A percentile compares a stretch with the other conserved stretches of the same genome.
Evolutionary conservation across 2,888 invertebrate genomes (phyloP).

Genomic region (Ptilodon capucinus): DNA sequence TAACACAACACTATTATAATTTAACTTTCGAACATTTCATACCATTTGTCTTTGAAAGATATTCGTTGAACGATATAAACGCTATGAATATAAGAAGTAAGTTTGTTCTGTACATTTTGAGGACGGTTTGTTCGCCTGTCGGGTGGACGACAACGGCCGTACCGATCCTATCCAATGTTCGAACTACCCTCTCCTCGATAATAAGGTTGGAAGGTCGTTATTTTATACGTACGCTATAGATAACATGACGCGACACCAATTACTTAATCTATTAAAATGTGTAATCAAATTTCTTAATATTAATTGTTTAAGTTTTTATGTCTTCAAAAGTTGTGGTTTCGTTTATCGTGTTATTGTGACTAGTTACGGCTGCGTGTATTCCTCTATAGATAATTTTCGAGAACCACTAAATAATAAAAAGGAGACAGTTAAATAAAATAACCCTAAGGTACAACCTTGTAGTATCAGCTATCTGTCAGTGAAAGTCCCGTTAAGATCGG

Average conservation of each 20-base stretch:
- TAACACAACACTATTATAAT: not conserved
- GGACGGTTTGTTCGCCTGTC: slow-evolving; percentile 10
- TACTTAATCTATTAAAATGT: slow-evolving; percentile 3
- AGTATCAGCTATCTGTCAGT: too few species aligned
- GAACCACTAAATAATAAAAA: too few species aligned
- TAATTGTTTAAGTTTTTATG: too few species aligned
- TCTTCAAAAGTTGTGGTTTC: too few species aligned
- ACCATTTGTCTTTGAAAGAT: slow-evolving; percentile 18
- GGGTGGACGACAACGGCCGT: slow-evolving; percentile 8
- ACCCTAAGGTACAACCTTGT: too few species aligned
- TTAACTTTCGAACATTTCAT: not conserved
- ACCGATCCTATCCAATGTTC: slow-evolving; percentile 1
- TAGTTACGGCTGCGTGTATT: too few species aligned
- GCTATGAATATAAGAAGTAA: slow-evolving; percentile 10
- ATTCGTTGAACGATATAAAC: slow-evolving; percentile 11
- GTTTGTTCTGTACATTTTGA: slow-evolving; percentile 33
- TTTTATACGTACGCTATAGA: slow-evolving; percentile 26
- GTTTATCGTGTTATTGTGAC: too few species aligned
- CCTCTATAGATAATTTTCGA: too few species aligned
- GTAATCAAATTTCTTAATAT: not conserved
- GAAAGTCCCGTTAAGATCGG: too few species aligned
- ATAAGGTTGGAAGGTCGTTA: slow-evolving; percentile 41
- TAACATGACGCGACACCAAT: slow-evolving; percentile 15
- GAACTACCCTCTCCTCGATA: slow-evolving; percentile 46
- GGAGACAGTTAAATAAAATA: too few species aligned